phyloP scores from a whole-genome alignment of 2,797 vertebrate genomes.

The Cossypha niveicapilla region DNA sequence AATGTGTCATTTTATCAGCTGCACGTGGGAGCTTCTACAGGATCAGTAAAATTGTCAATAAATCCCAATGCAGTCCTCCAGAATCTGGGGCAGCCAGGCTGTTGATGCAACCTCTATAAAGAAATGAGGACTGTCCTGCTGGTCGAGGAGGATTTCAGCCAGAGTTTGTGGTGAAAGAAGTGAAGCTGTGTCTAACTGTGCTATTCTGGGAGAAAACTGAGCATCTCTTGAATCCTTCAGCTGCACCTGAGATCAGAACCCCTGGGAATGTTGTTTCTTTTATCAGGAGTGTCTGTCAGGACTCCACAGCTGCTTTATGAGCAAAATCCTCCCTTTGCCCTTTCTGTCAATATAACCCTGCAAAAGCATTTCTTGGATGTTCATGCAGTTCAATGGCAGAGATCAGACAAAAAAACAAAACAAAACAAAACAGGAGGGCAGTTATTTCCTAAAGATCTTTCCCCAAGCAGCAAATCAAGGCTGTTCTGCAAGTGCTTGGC shows the following conservation, averaged over 20 bases:
- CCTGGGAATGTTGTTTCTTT: neutral
- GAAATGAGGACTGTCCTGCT: neutral
- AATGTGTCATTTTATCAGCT: neutral
- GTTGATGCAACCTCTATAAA: neutral
- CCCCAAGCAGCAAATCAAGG: neutral
- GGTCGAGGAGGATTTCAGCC: neutral
- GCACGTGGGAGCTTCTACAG: neutral
- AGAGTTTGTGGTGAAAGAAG: neutral
- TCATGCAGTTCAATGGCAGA: neutral
- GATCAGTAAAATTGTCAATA: neutral
- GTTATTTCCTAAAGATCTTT: neutral
- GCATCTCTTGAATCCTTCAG: neutral
- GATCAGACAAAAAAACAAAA: neutral
- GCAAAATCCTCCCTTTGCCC: neutral
- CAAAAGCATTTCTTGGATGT: neutral
- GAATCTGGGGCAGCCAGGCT: neutral
- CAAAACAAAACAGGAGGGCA: fast-evolving
- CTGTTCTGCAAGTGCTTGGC: neutral
- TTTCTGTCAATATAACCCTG: neutral
- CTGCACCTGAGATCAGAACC: neutral
- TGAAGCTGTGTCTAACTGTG: neutral
- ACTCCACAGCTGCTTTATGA: neutral
- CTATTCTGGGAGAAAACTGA: neutral
- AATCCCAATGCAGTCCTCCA: neutral
- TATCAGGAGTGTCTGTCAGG: neutral